A percentile compares a stretch with the other conserved stretches of the same genome.
phyloP scores from a whole-genome alignment of 2,888 invertebrate genomes.

The Parascotia fuliginaria region DNA sequence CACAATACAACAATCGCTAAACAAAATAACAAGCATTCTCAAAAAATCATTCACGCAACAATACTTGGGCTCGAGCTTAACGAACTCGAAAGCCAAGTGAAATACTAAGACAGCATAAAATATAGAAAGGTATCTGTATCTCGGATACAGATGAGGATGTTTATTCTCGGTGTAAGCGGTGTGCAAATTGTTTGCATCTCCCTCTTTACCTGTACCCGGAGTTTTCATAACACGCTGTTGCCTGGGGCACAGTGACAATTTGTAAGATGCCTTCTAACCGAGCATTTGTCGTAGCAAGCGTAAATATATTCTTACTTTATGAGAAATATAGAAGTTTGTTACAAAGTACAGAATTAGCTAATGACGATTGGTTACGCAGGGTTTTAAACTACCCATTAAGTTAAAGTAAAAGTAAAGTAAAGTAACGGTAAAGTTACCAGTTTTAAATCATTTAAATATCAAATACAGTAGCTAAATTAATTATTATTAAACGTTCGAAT shows the following conservation, averaged over 20 bases:
- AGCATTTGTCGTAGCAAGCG: constrained; percentile 71
- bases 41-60: background rate
- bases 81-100: constrained; percentile 40
- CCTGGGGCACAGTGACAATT: constrained; percentile 77
- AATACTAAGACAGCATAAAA: constrained; percentile 53
- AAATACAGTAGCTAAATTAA: too few relatives aligned
- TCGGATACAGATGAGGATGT: constrained; percentile 70
- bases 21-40: background rate
- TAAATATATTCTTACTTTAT: constrained; percentile 71
- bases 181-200: constrained; percentile 79
- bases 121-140: constrained; percentile 63
- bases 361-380: constrained; percentile 10
- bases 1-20: background rate
- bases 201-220: constrained; percentile 72
- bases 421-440: too few relatives aligned
- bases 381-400: too few relatives aligned
- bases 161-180: constrained; percentile 76
- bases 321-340: constrained; percentile 44
- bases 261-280: constrained; percentile 62
- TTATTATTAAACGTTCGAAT: too few relatives aligned
- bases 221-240: constrained; percentile 77
- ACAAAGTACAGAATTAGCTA: constrained; percentile 16
- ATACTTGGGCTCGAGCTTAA: constrained; percentile 20
- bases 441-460: too few relatives aligned
- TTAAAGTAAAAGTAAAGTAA: too few relatives aligned